phyloP scores from a whole-genome alignment of 2,113 vertebrate genomes.

The Seriola aureovittata region DNA sequence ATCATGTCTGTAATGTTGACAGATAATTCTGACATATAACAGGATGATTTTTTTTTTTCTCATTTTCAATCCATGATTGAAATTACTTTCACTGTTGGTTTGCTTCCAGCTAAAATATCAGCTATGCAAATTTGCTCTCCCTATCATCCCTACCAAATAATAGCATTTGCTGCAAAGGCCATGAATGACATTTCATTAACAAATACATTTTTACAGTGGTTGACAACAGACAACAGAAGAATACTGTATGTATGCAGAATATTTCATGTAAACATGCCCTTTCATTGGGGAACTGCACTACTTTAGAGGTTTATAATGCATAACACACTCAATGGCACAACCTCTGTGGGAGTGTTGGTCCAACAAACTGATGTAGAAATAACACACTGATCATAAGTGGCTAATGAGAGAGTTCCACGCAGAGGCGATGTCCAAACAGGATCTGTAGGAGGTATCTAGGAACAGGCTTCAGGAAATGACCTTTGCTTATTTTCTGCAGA shows the following conservation, averaged over 20 bases:
- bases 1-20: background rate
- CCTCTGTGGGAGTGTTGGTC: constrained; percentile 20
- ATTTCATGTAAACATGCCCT: constrained; percentile 10
- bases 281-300: background rate
- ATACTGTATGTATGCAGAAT: constrained; percentile 1
- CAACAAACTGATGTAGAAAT: constrained; percentile 6
- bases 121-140: background rate
- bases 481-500: background rate
- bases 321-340: constrained; percentile 3
- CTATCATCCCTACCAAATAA: constrained; percentile 7
- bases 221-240: background rate
- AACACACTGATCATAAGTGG: background rate
- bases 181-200: constrained; percentile 33
- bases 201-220: constrained; percentile 15
- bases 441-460: background rate
- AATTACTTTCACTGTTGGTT: constrained; percentile 23
- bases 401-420: constrained; percentile 8
- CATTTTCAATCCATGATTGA: constrained; percentile 41
- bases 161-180: background rate
- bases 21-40: constrained; percentile 20
- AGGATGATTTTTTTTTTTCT: constrained; percentile 24
- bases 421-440: background rate
- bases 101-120: constrained; percentile 7
- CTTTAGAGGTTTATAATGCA: constrained; percentile 7
- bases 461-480: constrained; percentile 1